Conservation (phyloP, 2,113 vertebrate species). For the Epinephelus cyanopodus region DNA sequence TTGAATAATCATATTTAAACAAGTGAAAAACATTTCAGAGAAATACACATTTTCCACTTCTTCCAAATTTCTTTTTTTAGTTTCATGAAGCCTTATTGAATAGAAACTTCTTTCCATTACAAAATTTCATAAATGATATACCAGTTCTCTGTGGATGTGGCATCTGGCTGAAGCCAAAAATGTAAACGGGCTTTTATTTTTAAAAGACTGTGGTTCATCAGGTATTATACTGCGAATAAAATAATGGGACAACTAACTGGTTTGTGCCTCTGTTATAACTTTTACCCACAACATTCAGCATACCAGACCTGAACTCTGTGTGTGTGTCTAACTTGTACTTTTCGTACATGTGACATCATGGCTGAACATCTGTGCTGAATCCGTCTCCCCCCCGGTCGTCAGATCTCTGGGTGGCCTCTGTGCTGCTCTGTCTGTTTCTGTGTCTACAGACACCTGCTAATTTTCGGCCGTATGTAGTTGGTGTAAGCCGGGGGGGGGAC, state of each 20-base stretch:
- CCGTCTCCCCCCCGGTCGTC: background rate
- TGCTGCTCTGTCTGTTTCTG: constrained; percentile 63
- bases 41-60: no score
- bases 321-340: constrained; percentile 41
- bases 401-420: constrained; percentile 75
- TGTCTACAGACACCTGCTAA: constrained; percentile 85
- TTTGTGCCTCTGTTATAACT: background rate
- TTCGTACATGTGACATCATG: constrained; percentile 47
- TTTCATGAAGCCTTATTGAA: no score
- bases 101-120: no score
- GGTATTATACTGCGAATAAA: background rate
- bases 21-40: no score
- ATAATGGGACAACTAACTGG: background rate
- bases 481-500: constrained; percentile 66
- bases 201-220: background rate
- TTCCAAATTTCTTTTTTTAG: no score
- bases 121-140: no score
- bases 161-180: background rate
- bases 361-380: constrained; percentile 72
- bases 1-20: no score
- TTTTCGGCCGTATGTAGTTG: constrained; percentile 75
- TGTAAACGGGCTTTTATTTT: constrained; percentile 8
- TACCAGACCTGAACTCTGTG: constrained; percentile 48
- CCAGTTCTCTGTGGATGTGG: no score
- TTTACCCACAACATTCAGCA: constrained; percentile 17